Conservation (phyloP, 2,113 vertebrate species). For the Pygoscelis adeliae region DNA sequence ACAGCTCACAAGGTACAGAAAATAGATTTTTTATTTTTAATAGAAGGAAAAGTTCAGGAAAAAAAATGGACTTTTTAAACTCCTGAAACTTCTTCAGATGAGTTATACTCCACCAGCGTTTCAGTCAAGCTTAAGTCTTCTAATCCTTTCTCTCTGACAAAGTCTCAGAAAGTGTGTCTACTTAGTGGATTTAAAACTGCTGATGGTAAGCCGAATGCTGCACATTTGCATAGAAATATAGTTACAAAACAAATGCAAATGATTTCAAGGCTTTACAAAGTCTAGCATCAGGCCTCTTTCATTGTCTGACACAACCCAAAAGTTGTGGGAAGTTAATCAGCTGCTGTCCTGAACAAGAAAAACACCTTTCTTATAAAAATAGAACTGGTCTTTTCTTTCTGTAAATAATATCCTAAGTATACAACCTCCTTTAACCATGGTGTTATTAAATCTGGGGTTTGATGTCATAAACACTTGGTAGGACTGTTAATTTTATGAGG, state of each 20-base stretch:
- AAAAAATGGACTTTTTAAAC: neutral
- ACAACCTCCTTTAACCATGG: neutral
- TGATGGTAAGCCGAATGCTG: slow-evolving; percentile 13
- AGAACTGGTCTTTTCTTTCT: neutral
- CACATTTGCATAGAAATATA: slow-evolving; percentile 46
- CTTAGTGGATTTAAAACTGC: slow-evolving; percentile 44
- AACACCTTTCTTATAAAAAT: neutral
- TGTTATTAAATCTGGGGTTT: slow-evolving; percentile 22
- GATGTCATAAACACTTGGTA: slow-evolving; percentile 30
- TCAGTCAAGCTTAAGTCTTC: slow-evolving; percentile 28
- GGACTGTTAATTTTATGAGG: slow-evolving; percentile 39
- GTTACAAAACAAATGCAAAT: slow-evolving; percentile 67
- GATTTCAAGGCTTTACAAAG: neutral
- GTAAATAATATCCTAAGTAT: neutral
- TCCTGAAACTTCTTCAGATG: neutral
- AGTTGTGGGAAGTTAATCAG: neutral
- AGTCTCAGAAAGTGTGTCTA: slow-evolving; percentile 18
- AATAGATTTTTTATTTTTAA: neutral
- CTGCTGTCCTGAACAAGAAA: neutral
- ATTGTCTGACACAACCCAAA: neutral
- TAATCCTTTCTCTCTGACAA: slow-evolving; percentile 44
- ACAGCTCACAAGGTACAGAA: neutral
- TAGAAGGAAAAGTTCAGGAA: neutral
- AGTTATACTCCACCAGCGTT: neutral
- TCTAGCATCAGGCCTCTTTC: neutral